Base-by-base conservation (phyloP, 2,113 vertebrate genomes). In the Chrysemys picta region DNA sequence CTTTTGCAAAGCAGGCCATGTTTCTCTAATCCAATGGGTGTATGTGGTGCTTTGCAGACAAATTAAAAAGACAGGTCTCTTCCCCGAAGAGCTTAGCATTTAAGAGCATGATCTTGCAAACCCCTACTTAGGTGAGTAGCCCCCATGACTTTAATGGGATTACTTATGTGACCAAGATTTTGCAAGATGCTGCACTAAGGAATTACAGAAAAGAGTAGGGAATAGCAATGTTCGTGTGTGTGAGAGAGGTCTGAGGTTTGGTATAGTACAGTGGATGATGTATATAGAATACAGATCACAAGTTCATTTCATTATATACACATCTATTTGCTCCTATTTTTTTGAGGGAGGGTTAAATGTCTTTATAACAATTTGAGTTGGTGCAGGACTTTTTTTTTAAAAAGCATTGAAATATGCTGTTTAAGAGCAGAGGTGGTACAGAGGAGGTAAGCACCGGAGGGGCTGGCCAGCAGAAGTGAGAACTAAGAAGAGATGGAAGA, bases 61-160 rank as follows among this genome's bases (percentile, higher is more conserved):
- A 62, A 90, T 95, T 96, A 19, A n/a, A 29, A 83, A 92, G 83
- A 65, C 24, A 13, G 75, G 96, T 88, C 50, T 91, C 96, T 92
- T 89, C 42, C 24, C 89, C 82, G 81, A 80, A 92, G 84, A 95
- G 92, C 96, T 97, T 95, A 96, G 95, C 85, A 57, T 87, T 93
- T 96, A 96, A 97, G 94, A 97, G 87, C 84, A 50, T 96, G 95
- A 96, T 96, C 93, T 92, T 65, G 12, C 90, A 96, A 97, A 93
- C 92, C 85, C 59, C 82, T 17, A 76, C 94, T 95, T 95, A 96
- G 95, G 93, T 93, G 95, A 90, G 89, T 92, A 95, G 95, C 88
- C 89, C 92, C 95, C 65, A 85, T 19, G 59, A 82, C 88, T 96
- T 95, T 96, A 95, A 96, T 92, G 96, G 93, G 96, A 96, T 97